Conservation (phyloP, 2,797 vertebrate genomes). For the Margarornis squamiger region DNA sequence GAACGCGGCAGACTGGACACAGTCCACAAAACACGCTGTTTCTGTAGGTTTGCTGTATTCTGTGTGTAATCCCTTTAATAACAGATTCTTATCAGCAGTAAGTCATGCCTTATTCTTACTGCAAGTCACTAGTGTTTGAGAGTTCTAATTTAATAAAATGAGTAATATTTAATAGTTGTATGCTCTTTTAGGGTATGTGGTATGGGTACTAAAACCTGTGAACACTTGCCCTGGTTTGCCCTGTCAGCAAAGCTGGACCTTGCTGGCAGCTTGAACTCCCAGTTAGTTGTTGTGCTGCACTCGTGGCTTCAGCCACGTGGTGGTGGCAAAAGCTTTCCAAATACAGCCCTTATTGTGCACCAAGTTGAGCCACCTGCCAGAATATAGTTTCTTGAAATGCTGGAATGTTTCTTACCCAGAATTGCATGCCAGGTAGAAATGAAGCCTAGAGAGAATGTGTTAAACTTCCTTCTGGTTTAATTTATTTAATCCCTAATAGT, state of each 20-base stretch:
- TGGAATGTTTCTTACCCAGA: neutral
- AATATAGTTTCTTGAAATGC: neutral
- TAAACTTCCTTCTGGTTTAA: neutral
- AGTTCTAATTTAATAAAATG: slow-evolving; percentile 36
- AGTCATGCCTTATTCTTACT: neutral
- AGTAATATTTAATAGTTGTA: neutral
- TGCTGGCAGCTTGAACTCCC: neutral
- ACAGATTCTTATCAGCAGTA: neutral
- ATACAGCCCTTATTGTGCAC: neutral
- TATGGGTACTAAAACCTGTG: accelerated
- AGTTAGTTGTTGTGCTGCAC: neutral
- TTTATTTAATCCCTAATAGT: slow-evolving; percentile 29
- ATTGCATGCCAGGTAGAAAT: neutral
- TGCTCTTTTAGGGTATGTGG: neutral
- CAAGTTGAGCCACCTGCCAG: neutral
- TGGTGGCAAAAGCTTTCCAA: slow-evolving; percentile 58
- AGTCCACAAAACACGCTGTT: neutral
- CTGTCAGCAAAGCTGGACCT: neutral
- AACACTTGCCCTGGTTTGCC: neutral
- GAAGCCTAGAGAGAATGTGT: neutral
- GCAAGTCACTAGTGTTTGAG: neutral
- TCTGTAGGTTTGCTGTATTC: neutral
- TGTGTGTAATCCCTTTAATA: neutral
- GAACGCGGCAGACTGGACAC: neutral
- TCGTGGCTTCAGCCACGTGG: slow-evolving; percentile 34